Evolutionary conservation across 1,140 invertebrate species (phyloP), one percentile per base, ranked within the genome.

Genomic region (Drosophila baimaii): DNA sequence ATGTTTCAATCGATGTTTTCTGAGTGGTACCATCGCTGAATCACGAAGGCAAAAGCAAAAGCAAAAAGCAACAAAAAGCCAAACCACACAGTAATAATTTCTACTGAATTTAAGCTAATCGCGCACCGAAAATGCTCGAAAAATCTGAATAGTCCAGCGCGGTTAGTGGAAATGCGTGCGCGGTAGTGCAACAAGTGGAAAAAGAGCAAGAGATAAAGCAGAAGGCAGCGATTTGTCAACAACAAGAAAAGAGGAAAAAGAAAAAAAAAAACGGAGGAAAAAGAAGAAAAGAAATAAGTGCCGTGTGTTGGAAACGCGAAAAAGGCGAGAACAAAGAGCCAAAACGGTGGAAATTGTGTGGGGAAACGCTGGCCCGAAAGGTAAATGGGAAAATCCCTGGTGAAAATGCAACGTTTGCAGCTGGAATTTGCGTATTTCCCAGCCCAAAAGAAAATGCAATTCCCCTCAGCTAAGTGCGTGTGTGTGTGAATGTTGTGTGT

Each of bases 321-420:
- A 75, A 66, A 76, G 44, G 59, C 59, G 44, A 76, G 72, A 54
- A 65, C 59, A 75, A 65, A 76, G 72, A 76, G 51, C 37, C 44
- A 58, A 76, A 71, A 47, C 43, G 41, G 13, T 46, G 68, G 41
- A 77, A 66, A 59, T 57, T 55, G 29, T n/a, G 59, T 37, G 46
- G 44, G 27, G 59, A 65, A 33, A 35, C 56, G 37, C 46, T 66
- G 43, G 79, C 39, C 73, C 57, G 46, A 47, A 79, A 83, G 81
- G 81, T 83, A 83, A 84, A 85, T 64, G 39, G 19, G 56, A 51
- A 65, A 54, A 52, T 35, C 43, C 46, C 46, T 70, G 27, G 51
- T 51, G 57, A 77, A 75, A 79, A 84, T 69, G 77, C 81, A 80
- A 77, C 65, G 59, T 61, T 47, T 68, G 41, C 58, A 80, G 56